Evolutionary conservation across 2,888 invertebrate species (phyloP).

Genomic region (Polydesmus complanatus): DNA sequence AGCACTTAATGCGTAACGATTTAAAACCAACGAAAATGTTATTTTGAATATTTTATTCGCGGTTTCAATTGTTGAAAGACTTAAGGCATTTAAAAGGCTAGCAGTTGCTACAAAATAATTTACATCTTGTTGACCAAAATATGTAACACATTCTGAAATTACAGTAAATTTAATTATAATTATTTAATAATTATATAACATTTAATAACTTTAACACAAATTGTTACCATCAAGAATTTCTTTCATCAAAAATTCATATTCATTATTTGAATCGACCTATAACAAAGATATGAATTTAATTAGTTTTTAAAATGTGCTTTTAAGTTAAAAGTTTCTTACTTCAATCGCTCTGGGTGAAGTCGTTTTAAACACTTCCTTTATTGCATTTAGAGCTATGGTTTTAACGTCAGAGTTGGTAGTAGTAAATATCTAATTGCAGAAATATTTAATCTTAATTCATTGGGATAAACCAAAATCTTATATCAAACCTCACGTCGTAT

Average conservation of each 20-base stretch:
- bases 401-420: neutral
- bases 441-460: neutral
- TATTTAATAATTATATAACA: neutral
- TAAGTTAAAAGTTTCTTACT: neutral
- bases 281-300: neutral
- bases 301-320: neutral
- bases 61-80: neutral
- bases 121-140: neutral
- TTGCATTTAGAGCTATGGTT: neutral
- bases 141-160: slow-evolving; percentile 5
- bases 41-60: neutral
- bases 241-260: neutral
- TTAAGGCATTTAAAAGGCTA: slow-evolving; percentile 2
- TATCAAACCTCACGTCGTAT: slow-evolving; percentile 16
- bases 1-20: neutral
- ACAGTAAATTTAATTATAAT: neutral
- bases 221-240: neutral
- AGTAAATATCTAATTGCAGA: slow-evolving; percentile 4
- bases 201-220: no score
- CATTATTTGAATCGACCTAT: neutral
- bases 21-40: neutral
- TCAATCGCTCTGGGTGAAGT: neutral
- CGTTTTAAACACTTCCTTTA: neutral
- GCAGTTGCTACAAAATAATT: slow-evolving; percentile 9
- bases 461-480: no score